Base-by-base conservation (phyloP, 2,797 vertebrate genomes). In the Pempheris klunzingeri region DNA sequence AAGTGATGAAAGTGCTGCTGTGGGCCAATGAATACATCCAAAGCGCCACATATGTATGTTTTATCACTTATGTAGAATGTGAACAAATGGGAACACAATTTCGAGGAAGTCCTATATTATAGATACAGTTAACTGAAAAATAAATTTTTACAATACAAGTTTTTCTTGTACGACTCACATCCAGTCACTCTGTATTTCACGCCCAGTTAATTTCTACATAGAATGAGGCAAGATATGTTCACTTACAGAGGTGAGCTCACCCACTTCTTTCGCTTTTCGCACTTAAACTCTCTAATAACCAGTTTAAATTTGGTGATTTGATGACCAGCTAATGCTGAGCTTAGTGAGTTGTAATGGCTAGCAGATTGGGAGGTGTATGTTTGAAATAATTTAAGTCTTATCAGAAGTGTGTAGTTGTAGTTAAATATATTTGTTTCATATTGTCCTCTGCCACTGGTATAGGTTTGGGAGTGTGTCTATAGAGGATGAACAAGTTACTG, bases 1-100 rank as follows among this genome's bases (percentile, higher is more conserved):
- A 75, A 58, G 74, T 59, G 54, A 70, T 70, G 39, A 53, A 77
- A 71, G 47, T 77, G 28, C 55, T 69, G 59, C 62, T 74, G 28
- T 28, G 57, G 22, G 20, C 7, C 34, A 70, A 26, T 62, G 22
- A 62, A 11, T 17, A 63, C 15, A 54, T 34, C 17, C 22, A 58
- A 73, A 58, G 30, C 43, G 66, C 5, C 47, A 24, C 66, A 20
- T 28, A 39, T 41, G 4, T 26, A 22, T 47, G 28, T 67, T 71
- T 5, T 17, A 60, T 76, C 13, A 22, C 26, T 32, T 24, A 54
- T 52, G 30, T n/a, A 70, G 3, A 81, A 32, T 18, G 28, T 38
- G 26, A 62, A 30, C 4, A 73, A 20, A 59, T 28, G 20, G 39
- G 18, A 53, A 34, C 49, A 32, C 11, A 32, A 1, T 60, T 36